A percentile compares a stretch with the other conserved stretches of the same genome.
Evolutionary conservation across 1,140 invertebrate genomes (phyloP).

Genomic region (Drosophila elegans): DNA sequence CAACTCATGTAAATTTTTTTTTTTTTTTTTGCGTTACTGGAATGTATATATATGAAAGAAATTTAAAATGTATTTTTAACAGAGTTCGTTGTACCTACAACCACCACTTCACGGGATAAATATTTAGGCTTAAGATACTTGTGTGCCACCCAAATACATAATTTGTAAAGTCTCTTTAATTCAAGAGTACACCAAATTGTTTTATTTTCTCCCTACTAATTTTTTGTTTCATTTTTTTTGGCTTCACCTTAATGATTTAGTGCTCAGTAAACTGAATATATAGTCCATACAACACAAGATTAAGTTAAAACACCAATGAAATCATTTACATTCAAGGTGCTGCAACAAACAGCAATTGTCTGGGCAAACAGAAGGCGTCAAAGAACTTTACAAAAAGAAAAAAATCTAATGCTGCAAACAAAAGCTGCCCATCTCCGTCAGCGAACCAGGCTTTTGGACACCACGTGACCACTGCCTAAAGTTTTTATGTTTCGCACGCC

Average conservation of each 20-base stretch:
- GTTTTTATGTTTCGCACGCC: constrained; percentile 48
- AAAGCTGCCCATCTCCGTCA: constrained; percentile 51
- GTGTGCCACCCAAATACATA: no score
- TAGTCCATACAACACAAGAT: constrained; percentile 17
- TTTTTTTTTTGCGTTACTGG: constrained; percentile 5
- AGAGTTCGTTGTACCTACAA: constrained; percentile 1
- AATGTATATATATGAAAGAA: no score
- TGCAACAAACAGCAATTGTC: constrained; percentile 70
- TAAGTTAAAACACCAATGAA: constrained; percentile 36
- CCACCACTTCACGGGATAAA: neutral
- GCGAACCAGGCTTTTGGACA: constrained; percentile 24
- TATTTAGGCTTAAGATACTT: no score
- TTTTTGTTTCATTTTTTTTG: neutral
- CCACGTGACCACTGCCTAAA: constrained; percentile 27
- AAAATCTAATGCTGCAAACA: constrained; percentile 39
- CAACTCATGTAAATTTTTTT: constrained; percentile 36
- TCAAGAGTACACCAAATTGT: no score
- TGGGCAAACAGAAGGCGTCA: constrained; percentile 53
- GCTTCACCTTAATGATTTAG: constrained; percentile 35
- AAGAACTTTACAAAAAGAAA: constrained; percentile 48
- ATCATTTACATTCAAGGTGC: constrained; percentile 65
- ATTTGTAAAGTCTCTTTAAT: no score
- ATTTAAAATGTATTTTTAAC: neutral
- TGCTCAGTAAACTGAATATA: constrained; percentile 36
- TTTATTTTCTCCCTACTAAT: no score